Conservation (phyloP, 1,140 invertebrate species). For the Paraescarpia echinospica region DNA sequence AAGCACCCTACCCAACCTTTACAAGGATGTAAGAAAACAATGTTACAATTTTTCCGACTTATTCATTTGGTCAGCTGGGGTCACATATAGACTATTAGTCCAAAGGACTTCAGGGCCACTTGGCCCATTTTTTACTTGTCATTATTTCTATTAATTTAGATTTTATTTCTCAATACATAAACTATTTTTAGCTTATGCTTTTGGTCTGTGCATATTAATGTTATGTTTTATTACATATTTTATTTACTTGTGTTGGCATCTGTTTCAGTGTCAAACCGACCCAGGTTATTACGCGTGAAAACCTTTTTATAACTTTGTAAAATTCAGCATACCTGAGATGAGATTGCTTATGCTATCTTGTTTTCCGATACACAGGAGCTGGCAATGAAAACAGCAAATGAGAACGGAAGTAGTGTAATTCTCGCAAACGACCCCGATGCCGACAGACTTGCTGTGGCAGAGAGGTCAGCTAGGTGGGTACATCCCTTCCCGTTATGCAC, state of each 20-base stretch:
- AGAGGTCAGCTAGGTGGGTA: conserved; percentile 58
- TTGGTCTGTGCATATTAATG: too few relatives aligned
- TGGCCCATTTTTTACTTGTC: too few relatives aligned
- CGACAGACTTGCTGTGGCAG: conserved; percentile 91
- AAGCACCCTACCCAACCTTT: too few relatives aligned
- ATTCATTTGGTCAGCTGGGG: too few relatives aligned
- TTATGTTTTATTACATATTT: background rate
- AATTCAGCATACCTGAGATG: background rate
- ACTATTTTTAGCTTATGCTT: too few relatives aligned
- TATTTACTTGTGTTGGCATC: background rate
- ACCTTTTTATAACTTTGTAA: background rate
- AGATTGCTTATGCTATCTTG: background rate
- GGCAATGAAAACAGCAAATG: conserved; percentile 81
- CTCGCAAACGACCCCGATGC: conserved; percentile 99
- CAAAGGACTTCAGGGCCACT: too few relatives aligned
- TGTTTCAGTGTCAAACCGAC: background rate
- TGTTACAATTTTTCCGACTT: too few relatives aligned
- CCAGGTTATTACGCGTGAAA: background rate
- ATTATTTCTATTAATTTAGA: too few relatives aligned
- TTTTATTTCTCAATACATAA: too few relatives aligned
- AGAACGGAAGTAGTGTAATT: conserved; percentile 72
- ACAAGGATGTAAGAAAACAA: too few relatives aligned
- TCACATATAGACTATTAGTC: too few relatives aligned
- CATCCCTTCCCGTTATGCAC: background rate
- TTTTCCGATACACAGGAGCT: conserved; percentile 62